These are phyloP conservation scores for Paramacrobiotus metropolitanus DNA, from an alignment of 1,140 invertebrate species.

Conservation along the genomic window DNA sequence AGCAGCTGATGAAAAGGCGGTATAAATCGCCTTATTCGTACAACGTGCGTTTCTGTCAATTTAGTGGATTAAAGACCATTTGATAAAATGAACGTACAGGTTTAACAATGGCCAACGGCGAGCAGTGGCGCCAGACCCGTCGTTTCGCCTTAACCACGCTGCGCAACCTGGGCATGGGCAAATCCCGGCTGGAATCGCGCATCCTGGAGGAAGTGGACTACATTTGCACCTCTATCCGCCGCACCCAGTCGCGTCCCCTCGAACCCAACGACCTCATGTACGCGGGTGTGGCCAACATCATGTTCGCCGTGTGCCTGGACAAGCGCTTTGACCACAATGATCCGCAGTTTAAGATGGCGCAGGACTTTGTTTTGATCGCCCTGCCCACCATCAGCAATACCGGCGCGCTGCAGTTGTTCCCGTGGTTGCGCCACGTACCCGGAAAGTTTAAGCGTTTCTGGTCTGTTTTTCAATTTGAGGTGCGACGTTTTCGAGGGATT, in stretches of 20 bases:
- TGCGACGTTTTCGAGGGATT: conserved; percentile 31
- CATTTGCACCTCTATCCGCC: conserved; percentile 10
- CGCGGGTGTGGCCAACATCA: conserved; percentile 43
- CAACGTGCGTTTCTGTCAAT: no score
- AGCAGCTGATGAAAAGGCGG: no score
- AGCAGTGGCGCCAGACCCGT: conserved; percentile 16
- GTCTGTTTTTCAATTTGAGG: conserved; percentile 48
- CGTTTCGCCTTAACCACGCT: conserved; percentile 16
- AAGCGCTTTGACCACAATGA: conserved; percentile 38
- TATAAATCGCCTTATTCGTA: no score
- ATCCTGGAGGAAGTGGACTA: conserved; percentile 14
- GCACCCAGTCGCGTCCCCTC: conserved; percentile 15
- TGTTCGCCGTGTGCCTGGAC: conserved; percentile 51
- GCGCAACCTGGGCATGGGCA: conserved; percentile 18
- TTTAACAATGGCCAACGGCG: conserved; percentile 12
- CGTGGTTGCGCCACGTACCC: background rate
- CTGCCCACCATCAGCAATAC: conserved; percentile 7
- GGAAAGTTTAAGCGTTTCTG: conserved; percentile 7
- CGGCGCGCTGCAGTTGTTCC: conserved; percentile 4
- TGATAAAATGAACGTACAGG: no score
- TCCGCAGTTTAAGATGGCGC: conserved; percentile 42
- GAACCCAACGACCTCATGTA: conserved; percentile 30
- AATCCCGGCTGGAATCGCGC: conserved; percentile 15
- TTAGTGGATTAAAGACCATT: no score
- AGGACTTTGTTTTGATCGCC: conserved; percentile 1